These are phyloP conservation scores for Cossypha heuglini DNA, from an alignment of 2,797 vertebrate genomes.

Conservation along the genomic window DNA sequence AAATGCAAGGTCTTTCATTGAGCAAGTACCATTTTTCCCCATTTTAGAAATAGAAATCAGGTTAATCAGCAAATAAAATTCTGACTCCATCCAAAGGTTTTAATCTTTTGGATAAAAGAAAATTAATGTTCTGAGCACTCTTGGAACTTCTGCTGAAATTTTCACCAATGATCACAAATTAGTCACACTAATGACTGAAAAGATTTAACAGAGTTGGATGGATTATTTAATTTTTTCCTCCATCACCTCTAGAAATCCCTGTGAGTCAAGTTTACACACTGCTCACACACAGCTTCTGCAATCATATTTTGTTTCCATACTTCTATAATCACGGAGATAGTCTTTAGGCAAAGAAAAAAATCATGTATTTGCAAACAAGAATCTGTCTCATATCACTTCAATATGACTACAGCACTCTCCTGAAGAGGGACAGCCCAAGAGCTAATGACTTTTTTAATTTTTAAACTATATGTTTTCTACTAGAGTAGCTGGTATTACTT, in stretches of 20 bases:
- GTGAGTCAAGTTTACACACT: neutral
- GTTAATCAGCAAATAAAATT: neutral
- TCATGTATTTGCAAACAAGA: neutral
- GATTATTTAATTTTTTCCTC: neutral
- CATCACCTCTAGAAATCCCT: neutral
- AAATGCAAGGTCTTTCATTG: neutral
- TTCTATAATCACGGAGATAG: neutral
- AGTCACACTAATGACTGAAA: neutral
- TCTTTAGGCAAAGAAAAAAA: neutral
- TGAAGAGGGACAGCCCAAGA: neutral
- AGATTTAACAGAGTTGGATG: neutral
- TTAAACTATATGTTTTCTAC: neutral
- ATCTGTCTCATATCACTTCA: neutral
- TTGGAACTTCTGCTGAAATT: neutral
- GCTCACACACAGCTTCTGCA: neutral
- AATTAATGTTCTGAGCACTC: neutral
- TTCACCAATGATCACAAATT: neutral
- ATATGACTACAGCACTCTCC: fast-evolving
- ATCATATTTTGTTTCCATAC: neutral
- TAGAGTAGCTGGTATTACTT: neutral
- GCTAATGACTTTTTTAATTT: neutral
- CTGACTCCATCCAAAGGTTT: neutral
- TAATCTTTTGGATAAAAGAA: neutral
- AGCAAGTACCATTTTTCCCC: neutral
- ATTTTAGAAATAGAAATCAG: neutral